Conservation (phyloP, 2,113 vertebrate species). For the Actenoides lindsayi region DNA sequence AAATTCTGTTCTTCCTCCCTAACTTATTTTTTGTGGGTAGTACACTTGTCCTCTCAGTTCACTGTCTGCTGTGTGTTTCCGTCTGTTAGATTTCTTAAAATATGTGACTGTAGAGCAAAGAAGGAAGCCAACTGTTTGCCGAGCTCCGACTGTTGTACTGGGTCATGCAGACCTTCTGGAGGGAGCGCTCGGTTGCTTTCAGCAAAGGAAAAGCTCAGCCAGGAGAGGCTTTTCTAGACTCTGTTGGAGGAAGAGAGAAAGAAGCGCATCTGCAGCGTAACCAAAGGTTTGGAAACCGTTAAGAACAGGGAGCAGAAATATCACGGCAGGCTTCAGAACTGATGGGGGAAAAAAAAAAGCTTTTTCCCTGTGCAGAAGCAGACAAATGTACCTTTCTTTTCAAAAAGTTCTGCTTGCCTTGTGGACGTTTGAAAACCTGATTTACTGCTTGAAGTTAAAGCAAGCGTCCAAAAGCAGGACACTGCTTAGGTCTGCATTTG, state of each 20-base stretch:
- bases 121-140: not conserved
- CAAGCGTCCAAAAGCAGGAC: not conserved
- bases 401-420: not conserved
- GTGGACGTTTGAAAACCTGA: not conserved
- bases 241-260: not conserved
- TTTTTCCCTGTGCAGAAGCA: not conserved
- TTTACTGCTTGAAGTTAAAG: not conserved
- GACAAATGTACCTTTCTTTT: not conserved
- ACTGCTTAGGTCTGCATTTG: not conserved
- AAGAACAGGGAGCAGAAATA: constrained; percentile 19
- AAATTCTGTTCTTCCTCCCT: not conserved
- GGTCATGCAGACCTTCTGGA: constrained; percentile 18
- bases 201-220: not conserved
- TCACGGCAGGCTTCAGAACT: not conserved
- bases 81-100: not conserved
- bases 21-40: not conserved
- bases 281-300: constrained; percentile 31
- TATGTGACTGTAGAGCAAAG: not conserved
- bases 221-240: not conserved
- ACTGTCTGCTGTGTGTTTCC: not conserved
- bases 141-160: not conserved
- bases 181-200: not conserved
- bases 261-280: not conserved
- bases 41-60: not conserved
- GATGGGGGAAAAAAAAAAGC: not conserved